Evolutionary conservation across 2,888 invertebrate species (phyloP).

Genomic region (Amiota minor): DNA sequence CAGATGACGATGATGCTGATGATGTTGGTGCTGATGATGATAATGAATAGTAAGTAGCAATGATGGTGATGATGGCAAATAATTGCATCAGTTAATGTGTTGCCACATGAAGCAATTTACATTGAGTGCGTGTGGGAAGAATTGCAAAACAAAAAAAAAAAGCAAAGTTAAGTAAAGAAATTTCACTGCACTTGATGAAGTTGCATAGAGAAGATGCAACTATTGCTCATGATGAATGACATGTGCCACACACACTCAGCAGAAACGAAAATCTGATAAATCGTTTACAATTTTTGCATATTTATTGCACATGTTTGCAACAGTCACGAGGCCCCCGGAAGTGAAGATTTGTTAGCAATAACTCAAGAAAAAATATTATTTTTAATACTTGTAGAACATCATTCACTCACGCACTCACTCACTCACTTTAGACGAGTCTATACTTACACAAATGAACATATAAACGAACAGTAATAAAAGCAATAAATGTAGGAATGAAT

Average conservation of each 20-base stretch:
- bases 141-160: not conserved
- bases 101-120: too few species aligned
- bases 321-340: slow-evolving; percentile 23
- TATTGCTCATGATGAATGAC: not conserved
- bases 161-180: not conserved
- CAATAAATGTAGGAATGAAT: too few species aligned
- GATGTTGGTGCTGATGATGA: too few species aligned
- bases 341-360: slow-evolving; percentile 27
- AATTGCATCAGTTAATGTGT: too few species aligned
- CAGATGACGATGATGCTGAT: not conserved
- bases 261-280: slow-evolving; percentile 12
- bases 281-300: slow-evolving; percentile 23
- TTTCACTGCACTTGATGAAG: too few species aligned
- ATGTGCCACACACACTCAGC: slow-evolving; percentile 1
- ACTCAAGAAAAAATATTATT: slow-evolving; percentile 10
- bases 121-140: not conserved
- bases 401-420: not conserved
- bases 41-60: too few species aligned
- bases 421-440: too few species aligned
- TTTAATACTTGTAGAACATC: slow-evolving; percentile 2
- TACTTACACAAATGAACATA: too few species aligned
- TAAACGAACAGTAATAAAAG: too few species aligned
- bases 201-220: not conserved
- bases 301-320: slow-evolving; percentile 27
- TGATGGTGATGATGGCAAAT: too few species aligned